Evolutionary conservation across 2,113 vertebrate genomes (phyloP).

Genomic region (Romanogobio albipinnatus): DNA sequence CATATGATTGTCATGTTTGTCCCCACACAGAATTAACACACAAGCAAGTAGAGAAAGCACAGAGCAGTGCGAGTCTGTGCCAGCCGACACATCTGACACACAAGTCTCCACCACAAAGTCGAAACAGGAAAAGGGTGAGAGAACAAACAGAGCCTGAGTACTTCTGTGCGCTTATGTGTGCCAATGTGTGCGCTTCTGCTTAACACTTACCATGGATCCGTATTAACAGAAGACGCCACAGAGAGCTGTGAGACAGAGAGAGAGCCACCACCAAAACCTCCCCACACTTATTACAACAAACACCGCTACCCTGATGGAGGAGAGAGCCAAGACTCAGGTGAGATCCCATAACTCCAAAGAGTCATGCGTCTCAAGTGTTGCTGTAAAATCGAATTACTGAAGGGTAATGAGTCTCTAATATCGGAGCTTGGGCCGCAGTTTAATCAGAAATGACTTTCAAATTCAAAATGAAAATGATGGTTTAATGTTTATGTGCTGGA

Average conservation of each 20-base stretch:
- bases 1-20: slow-evolving; percentile 3
- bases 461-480: background rate
- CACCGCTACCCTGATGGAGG: slow-evolving; percentile 65
- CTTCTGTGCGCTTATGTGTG: background rate
- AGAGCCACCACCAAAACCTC: slow-evolving; percentile 74
- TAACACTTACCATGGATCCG: slow-evolving; percentile 23
- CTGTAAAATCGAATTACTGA: background rate
- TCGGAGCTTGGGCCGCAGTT: background rate
- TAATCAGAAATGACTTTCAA: background rate
- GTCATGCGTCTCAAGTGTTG: background rate
- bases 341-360: background rate
- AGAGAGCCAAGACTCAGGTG: slow-evolving; percentile 56
- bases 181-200: slow-evolving; percentile 12
- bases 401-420: background rate
- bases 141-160: slow-evolving; percentile 11
- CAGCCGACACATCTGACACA: slow-evolving; percentile 5
- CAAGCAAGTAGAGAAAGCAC: slow-evolving; percentile 17
- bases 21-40: slow-evolving; percentile 23
- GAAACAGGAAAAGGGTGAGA: slow-evolving; percentile 45
- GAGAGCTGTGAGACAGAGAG: slow-evolving; percentile 52
- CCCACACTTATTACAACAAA: slow-evolving; percentile 75
- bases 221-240: slow-evolving; percentile 42
- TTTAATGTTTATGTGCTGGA: background rate
- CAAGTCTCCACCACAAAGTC: slow-evolving; percentile 28
- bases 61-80: background rate